Evolutionary conservation across 2,113 vertebrate genomes (phyloP).

Genomic region (human): DNA sequence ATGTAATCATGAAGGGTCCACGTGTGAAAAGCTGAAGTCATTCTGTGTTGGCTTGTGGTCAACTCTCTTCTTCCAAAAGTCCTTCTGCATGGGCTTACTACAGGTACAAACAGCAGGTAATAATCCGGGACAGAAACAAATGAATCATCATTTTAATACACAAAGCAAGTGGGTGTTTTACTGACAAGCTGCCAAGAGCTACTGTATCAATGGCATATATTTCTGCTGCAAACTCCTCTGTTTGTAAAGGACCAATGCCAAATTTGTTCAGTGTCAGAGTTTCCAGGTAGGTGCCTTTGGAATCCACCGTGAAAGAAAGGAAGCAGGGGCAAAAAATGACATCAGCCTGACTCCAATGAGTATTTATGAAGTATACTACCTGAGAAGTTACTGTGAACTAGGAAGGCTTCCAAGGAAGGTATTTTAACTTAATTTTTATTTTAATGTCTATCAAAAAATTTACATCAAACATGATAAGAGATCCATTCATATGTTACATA

Average conservation of each 20-base stretch:
- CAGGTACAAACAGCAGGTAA: not conserved
- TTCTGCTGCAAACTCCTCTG: not conserved
- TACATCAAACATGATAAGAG: not conserved
- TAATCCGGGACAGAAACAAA: not conserved
- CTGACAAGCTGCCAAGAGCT: not conserved
- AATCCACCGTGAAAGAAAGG: not conserved
- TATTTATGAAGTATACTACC: not conserved
- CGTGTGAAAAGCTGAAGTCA: not conserved
- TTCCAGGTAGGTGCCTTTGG: not conserved
- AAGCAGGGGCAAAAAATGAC: not conserved
- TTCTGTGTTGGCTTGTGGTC: not conserved
- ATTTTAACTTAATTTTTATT: not conserved
- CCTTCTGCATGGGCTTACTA: not conserved
- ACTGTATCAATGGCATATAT: not conserved
- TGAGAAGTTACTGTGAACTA: slow-evolving; percentile 34
- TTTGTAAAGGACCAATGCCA: not conserved
- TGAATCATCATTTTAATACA: not conserved
- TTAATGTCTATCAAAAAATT: not conserved
- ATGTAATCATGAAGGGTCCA: not conserved
- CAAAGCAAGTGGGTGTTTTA: not conserved
- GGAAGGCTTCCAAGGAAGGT: not conserved
- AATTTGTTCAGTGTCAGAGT: not conserved
- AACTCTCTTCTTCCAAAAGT: not conserved
- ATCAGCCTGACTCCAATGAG: not conserved
- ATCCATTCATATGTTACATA: slow-evolving; percentile 1